Percentiles rank a stretch among this genome's conserved stretches.
These are phyloP conservation scores for Pollachius pollachius DNA, from an alignment of 2,113 vertebrate species.

Conservation along the genomic window DNA sequence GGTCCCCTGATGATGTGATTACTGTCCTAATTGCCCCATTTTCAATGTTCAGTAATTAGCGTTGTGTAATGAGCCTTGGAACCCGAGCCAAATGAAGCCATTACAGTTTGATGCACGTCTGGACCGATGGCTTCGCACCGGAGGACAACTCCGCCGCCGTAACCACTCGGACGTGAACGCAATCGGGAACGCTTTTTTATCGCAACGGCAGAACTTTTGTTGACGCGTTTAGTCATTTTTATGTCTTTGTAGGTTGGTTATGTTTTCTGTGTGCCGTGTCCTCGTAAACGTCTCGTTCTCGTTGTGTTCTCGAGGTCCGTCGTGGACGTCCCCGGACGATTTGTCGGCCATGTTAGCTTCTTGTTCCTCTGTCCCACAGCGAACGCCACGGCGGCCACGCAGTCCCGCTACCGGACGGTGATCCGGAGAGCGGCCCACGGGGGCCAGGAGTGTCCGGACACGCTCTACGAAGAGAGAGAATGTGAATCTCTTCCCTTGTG, in stretches of 20 bases:
- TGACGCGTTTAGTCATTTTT: too few relatives aligned
- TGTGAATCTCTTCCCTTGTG: constrained; percentile 86
- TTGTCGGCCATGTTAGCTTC: background rate
- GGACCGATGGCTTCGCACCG: constrained; percentile 38
- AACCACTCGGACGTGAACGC: constrained; percentile 33
- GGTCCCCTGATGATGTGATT: constrained; percentile 67
- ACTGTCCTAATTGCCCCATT: constrained; percentile 74
- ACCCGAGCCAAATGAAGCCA: constrained; percentile 61
- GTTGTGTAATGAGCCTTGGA: constrained; percentile 59
- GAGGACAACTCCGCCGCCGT: constrained; percentile 50
- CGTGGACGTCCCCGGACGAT: too few relatives aligned
- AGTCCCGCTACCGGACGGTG: constrained; percentile 88
- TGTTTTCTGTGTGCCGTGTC: too few relatives aligned
- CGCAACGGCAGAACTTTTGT: too few relatives aligned
- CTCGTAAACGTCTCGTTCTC: too few relatives aligned
- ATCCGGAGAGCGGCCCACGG: constrained; percentile 81
- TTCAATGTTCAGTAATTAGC: constrained; percentile 74
- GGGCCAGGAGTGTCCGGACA: constrained; percentile 91
- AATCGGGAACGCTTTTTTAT: constrained; percentile 5
- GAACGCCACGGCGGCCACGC: constrained; percentile 77
- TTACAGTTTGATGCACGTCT: constrained; percentile 46
- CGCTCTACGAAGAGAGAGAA: constrained; percentile 92
- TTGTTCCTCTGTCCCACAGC: constrained; percentile 62
- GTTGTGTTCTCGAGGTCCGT: too few relatives aligned
- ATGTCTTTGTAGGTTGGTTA: too few relatives aligned